Evolutionary conservation across 2,113 vertebrate species (phyloP).

Genomic region (Scytalopus superciliaris): DNA sequence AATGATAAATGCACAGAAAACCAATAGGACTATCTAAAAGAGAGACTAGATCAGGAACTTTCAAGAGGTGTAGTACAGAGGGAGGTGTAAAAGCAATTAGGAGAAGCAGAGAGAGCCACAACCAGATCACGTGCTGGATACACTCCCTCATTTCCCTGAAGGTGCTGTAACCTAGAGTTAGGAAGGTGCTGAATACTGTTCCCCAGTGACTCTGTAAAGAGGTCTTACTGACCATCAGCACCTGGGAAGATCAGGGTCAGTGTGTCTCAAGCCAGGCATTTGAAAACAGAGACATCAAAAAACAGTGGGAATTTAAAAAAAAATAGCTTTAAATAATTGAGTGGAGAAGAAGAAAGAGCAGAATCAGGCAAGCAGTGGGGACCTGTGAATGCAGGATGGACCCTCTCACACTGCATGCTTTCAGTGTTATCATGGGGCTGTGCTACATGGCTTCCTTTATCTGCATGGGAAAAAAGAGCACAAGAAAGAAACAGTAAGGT

Average conservation of each 20-base stretch:
- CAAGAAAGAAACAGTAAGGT: neutral
- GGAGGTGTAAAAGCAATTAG: neutral
- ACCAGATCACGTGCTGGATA: neutral
- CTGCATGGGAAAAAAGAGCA: neutral
- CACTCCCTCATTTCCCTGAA: neutral
- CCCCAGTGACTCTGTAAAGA: neutral
- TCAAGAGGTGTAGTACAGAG: neutral
- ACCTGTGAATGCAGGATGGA: neutral
- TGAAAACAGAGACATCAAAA: neutral
- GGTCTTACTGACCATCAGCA: neutral
- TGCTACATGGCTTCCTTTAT: neutral
- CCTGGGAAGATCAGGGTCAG: neutral
- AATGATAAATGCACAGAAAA: neutral
- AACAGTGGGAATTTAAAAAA: neutral
- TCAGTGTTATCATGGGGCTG: neutral
- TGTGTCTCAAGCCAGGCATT: neutral
- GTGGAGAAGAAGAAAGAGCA: neutral
- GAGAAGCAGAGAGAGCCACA: neutral
- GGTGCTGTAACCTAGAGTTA: neutral
- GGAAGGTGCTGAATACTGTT: neutral
- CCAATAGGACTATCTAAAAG: neutral
- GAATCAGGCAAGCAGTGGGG: neutral
- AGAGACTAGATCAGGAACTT: neutral
- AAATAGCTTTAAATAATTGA: neutral
- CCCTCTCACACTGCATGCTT: fast-evolving